These are phyloP conservation scores for Anniella stebbinsi DNA, from an alignment of 2,797 vertebrate genomes.

Conservation along the genomic window DNA sequence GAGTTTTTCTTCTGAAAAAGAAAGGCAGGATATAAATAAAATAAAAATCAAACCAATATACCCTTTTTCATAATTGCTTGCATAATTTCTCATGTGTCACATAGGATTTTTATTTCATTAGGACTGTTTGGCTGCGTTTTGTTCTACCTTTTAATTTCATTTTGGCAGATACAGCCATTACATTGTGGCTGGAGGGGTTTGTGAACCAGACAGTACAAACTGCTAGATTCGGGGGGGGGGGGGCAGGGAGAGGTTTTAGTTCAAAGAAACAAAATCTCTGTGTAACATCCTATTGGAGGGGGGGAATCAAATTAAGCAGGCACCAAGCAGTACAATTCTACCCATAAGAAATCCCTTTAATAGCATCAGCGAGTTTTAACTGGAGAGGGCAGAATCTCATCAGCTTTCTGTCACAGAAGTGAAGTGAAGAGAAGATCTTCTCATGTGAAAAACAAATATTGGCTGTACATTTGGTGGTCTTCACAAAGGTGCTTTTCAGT, in stretches of 20 bases:
- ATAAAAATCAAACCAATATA: background rate
- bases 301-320: background rate
- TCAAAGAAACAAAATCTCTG: background rate
- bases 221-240: background rate
- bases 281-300: background rate
- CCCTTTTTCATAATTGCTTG: background rate
- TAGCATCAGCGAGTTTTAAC: background rate
- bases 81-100: background rate
- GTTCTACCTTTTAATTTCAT: background rate
- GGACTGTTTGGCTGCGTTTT: background rate
- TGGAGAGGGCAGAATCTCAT: background rate
- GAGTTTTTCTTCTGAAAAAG: background rate
- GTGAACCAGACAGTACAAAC: background rate
- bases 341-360: too few species aligned
- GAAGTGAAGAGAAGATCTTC: background rate
- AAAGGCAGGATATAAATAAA: background rate
- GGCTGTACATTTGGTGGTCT: background rate
- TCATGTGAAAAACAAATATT: slow-evolving; percentile 3
- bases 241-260: background rate
- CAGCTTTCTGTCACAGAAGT: background rate
- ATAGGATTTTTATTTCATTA: slow-evolving; percentile 9
- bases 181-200: background rate
- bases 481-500: background rate
- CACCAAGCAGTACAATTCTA: background rate
- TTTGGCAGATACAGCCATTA: slow-evolving; percentile 1